phyloP scores from a whole-genome alignment of 2,797 vertebrate species.

The Neomorphus geoffroyi region DNA sequence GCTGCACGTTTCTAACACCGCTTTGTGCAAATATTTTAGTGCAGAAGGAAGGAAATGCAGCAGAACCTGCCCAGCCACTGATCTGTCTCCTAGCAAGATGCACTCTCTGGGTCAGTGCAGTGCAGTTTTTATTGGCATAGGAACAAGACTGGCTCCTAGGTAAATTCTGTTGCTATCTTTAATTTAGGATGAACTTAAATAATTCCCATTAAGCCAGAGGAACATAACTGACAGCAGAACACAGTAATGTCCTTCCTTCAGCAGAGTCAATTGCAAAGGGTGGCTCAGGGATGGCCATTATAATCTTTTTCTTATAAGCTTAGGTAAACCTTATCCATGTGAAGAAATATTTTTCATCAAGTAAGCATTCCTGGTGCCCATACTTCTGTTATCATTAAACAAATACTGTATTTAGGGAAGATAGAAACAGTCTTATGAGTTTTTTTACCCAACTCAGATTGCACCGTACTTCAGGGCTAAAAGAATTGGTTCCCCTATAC shows the following conservation, averaged over 20 bases:
- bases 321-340: not conserved
- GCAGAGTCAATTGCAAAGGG: constrained; percentile 1
- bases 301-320: not conserved
- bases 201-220: not conserved
- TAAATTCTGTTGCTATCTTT: constrained; percentile 12
- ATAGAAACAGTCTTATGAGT: not conserved
- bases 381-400: not conserved
- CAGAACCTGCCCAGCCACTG: constrained; percentile 21
- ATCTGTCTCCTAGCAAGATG: not conserved
- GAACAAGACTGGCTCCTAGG: not conserved
- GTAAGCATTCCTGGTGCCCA: not conserved
- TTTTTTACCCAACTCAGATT: not conserved
- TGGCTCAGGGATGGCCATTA: not conserved
- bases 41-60: constrained; percentile 18
- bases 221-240: not conserved
- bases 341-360: constrained; percentile 17
- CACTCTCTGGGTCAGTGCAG: not conserved
- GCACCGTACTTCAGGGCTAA: not conserved
- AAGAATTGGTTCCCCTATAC: not conserved
- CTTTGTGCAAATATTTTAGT: not conserved
- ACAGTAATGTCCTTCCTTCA: not conserved
- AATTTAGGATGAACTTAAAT: not conserved
- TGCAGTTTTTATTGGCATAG: not conserved
- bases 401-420: constrained; percentile 4
- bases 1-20: accelerated